These are phyloP conservation scores for Oedothorax gibbosus DNA, from an alignment of 1,140 invertebrate species.

Conservation along the genomic window DNA sequence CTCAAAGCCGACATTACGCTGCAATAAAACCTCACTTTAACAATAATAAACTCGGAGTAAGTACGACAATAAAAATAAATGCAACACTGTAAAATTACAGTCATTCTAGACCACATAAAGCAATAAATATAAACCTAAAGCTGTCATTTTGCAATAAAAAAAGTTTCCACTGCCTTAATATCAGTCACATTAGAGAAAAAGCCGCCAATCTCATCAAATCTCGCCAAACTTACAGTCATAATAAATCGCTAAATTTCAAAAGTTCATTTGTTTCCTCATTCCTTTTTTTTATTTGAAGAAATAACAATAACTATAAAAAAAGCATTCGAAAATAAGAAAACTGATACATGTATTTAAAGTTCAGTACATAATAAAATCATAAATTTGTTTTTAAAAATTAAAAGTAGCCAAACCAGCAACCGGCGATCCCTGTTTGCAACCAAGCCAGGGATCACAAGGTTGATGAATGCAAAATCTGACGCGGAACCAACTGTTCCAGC, in stretches of 20 bases:
- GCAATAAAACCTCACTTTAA: constrained; percentile 14
- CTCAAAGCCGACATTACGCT: not conserved
- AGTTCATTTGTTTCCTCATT: too few relatives aligned
- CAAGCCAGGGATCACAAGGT: not conserved
- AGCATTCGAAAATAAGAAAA: too few relatives aligned
- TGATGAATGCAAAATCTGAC: not conserved
- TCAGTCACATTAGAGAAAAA: not conserved
- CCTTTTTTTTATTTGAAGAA: too few relatives aligned
- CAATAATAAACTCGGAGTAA: not conserved
- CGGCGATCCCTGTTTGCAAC: not conserved
- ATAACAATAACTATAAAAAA: too few relatives aligned
- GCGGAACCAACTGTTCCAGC: not conserved
- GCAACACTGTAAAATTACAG: constrained; percentile 17
- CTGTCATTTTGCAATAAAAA: constrained; percentile 33
- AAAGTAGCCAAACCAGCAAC: too few relatives aligned
- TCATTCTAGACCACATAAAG: not conserved
- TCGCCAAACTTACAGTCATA: too few relatives aligned
- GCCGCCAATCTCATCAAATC: too few relatives aligned
- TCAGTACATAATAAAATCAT: too few relatives aligned
- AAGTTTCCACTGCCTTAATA: not conserved
- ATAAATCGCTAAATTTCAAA: too few relatives aligned
- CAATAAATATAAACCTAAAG: constrained; percentile 5
- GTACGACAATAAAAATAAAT: constrained; percentile 18
- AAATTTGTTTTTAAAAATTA: too few relatives aligned
- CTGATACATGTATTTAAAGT: too few relatives aligned